Evolutionary conservation across 2,797 vertebrate species (phyloP), one percentile per base, ranked within the genome.

Genomic region (Iguana delicatissima): DNA sequence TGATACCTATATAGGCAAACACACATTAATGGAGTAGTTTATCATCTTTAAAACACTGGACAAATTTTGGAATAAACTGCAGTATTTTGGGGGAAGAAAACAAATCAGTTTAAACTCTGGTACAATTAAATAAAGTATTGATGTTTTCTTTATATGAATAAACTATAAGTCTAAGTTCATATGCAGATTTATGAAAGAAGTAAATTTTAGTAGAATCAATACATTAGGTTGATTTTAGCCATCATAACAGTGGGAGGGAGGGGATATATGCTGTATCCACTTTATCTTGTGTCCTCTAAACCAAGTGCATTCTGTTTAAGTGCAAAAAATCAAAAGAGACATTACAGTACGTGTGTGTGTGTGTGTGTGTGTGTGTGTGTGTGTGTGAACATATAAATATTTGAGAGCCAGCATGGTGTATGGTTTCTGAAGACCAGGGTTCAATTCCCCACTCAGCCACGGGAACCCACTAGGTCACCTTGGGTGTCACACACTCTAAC

Each of bases 11-110:
- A 10, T 9, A 84, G 42, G 62, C 86, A 84, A 55, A 35, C 2
- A 85, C 8, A n/a, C 9, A 35, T 55, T 73, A 73, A 85, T n/a
- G 9, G 10, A 9, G 32, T 72, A 22, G 8, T 85, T 85, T 73
- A 35, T 81, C 42, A 46, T 74, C 32, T 84, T 29, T 57, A n/a
- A 46, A 38, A 55, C 46, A 69, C n/a, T 52, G 14, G 6, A 73
- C 24, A 90, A 67, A 72, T 20, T 90, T 81, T 42, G 73, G 24
- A 76, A 90, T 50, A 90, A 62, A 86, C 32, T 74, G 42, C 16
- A 42, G 6, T 35, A 32, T 81, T 79, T 62, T 74, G 35, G 3
- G 46, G 2, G 46, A 80, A 69, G 55, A 13, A 84, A 74, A 35
- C 2, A 82, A 55, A 86, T 73, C 35, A 62, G n/a, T 57, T 76